Evolutionary conservation across 2,113 vertebrate genomes (phyloP), one percentile per base, ranked within the genome.

Genomic region (Eretmodus cyanostictus): DNA sequence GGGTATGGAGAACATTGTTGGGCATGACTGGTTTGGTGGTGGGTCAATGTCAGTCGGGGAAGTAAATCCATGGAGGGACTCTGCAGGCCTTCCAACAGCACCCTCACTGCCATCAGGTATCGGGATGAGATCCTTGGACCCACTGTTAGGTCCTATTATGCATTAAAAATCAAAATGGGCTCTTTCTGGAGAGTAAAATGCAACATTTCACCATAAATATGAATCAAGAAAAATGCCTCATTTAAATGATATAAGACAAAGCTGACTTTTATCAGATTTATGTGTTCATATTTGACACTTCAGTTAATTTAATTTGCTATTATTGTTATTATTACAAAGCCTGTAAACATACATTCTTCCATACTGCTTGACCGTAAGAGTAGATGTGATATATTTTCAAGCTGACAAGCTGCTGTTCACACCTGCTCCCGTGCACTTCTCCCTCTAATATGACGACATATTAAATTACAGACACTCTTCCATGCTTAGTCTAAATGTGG

Each of bases 401-500:
- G 6, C 76, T 63, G 55, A 82, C 86, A 80, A 84, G 71, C 63
- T 89, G 88, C 84, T 36, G 40, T 90, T 91, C 88, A 85, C 89
- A 84, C 87, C 78, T 55, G 63, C 53, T 66, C n/a, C 85, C 0
- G 6, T 2, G 10, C 42, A 27, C 49, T 13, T 16, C 76, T 63
- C 29, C 80, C 14, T 55, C 19, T 71, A 40, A 81, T 53, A 51
- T 19, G 79, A 83, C 14, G 45, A 54, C n/a, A 82, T 80, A 81
- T 94, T 76, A 36, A 10, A 61, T 92, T 86, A 79, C 92, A 83
- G 7, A 66, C 81, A 45, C 66, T 49, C 83, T 83, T 3, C 53
- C 5, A 2, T 38, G 63, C 78, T 86, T 71, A 45, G 71, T 89
- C 86, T 92, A 93, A 94, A 92, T 85, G 78, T 53, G 61, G 91